Conservation (phyloP, 2,888 invertebrate genomes). For the Teleogryllus oceanicus region DNA sequence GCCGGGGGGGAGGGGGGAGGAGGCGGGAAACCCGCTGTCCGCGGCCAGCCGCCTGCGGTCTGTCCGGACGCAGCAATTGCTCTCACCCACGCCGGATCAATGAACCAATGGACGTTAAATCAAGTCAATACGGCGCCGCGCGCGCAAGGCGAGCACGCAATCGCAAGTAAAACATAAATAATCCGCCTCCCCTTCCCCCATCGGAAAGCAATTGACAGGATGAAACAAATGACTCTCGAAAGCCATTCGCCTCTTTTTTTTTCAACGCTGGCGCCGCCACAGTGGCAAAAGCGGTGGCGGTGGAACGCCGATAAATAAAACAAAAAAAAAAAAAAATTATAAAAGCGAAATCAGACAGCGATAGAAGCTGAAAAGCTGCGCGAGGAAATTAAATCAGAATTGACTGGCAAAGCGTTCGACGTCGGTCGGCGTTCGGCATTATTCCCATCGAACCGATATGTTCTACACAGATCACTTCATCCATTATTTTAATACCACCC, state of each 20-base stretch:
- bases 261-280: background rate
- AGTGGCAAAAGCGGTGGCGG: too few relatives aligned
- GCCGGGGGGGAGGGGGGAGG: background rate
- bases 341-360: background rate
- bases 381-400: conserved; percentile 18
- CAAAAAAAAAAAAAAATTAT: background rate
- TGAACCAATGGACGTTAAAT: conserved; percentile 18
- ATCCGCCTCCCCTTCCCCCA: background rate
- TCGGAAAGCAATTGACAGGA: conserved; percentile 18
- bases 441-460: conserved; percentile 7
- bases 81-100: background rate
- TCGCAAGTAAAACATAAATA: conserved; percentile 18
- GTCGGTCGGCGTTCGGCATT: background rate
- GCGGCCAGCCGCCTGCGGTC: background rate
- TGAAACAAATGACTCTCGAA: background rate
- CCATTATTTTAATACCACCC: background rate
- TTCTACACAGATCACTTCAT: conserved; percentile 18
- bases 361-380: conserved; percentile 1
- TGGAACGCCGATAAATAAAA: background rate
- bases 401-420: background rate
- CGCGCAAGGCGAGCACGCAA: background rate
- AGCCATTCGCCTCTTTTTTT: background rate
- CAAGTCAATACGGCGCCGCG: background rate
- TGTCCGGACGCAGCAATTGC: background rate
- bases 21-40: background rate